Base-by-base conservation (phyloP, 2,888 invertebrate genomes). In the Gymnosoma rotundatum region DNA sequence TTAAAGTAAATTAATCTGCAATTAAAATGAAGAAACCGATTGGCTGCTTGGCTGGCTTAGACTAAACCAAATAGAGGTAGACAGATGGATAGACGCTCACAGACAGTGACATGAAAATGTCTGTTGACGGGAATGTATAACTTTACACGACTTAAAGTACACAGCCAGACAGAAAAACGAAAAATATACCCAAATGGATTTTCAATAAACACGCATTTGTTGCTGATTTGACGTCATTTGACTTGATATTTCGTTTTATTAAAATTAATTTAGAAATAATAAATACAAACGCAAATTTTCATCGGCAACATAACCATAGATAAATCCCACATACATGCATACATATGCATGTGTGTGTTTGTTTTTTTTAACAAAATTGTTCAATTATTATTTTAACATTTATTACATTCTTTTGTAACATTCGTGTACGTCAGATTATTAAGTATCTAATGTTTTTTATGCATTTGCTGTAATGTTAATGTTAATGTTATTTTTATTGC, bases 141-240 rank as follows among this genome's bases (percentile, higher is more conserved):
- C 20, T 72, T 48, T 50, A 72, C 36, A 38, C 16, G 21, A 50
- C 6, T 58, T 10, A 16, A 32, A 60, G 61, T 12, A 21, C 21
- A 45, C 45, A 45, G 0, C 58, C 48, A 9, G 58, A 18, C 25
- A 54, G 18, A 58, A 20, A 50, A 8, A 18, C 20, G 8, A 20
- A 52, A 50, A 25, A 25, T 20, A 20, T 60, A 61, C 18, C 48
- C 38, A 32, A 32, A 32, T 32, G 32, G 32, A 5, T 32, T 32
- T 32, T 38, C 25, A 48, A 63, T 56, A 81, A 64, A 50, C 70
- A 70, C 70, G 63, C 63, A 75, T 75, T 75, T 61, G 67, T n/a
- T 63, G 61, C 21, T 61, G n/a, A 60, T 60, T 70, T 76, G 76
- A 82, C 82, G 82, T 76, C 82, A 82, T 76, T 67, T 61, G 48